Conservation (phyloP, 1,140 invertebrate species). For the Drosophila pachea region DNA sequence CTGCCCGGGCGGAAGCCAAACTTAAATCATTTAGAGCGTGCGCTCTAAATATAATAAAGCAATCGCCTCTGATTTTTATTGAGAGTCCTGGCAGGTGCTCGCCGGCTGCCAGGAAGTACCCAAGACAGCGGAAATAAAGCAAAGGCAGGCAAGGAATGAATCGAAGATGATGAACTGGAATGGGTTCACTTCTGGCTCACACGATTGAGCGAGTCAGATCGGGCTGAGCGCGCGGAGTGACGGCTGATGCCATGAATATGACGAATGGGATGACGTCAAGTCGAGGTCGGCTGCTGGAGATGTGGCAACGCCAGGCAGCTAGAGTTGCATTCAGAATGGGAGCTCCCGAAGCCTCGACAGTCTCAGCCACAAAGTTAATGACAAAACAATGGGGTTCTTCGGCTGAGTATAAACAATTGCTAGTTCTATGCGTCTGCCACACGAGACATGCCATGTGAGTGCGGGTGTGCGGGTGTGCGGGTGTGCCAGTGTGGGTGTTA, state of each 20-base stretch:
- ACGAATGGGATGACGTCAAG: too few relatives aligned
- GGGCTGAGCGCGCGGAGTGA: too few relatives aligned
- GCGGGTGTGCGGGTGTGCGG: conserved; percentile 16
- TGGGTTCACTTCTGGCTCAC: too few relatives aligned
- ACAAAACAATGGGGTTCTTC: conserved; percentile 26
- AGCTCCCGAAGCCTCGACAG: background rate
- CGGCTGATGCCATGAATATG: too few relatives aligned
- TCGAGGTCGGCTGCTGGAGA: too few relatives aligned
- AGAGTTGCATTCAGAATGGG: conserved; percentile 3
- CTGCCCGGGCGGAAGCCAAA: conserved; percentile 23
- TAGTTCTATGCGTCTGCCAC: conserved; percentile 35
- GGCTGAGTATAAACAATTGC: conserved; percentile 37
- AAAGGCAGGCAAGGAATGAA: too few relatives aligned
- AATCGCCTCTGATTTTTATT: conserved; percentile 40
- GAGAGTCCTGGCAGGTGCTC: conserved; percentile 18
- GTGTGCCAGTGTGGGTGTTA: conserved; percentile 4
- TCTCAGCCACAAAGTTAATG: conserved; percentile 23
- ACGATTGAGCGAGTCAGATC: too few relatives aligned
- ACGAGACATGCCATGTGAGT: conserved; percentile 36
- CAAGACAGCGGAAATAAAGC: background rate
- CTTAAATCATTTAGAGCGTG: conserved; percentile 49
- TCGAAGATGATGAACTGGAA: too few relatives aligned
- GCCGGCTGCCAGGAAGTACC: background rate
- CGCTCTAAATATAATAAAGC: conserved; percentile 48
- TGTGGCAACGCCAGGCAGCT: background rate